Evolutionary conservation across 1,140 invertebrate genomes (phyloP).

Genomic region (Drosophila arizonae): DNA sequence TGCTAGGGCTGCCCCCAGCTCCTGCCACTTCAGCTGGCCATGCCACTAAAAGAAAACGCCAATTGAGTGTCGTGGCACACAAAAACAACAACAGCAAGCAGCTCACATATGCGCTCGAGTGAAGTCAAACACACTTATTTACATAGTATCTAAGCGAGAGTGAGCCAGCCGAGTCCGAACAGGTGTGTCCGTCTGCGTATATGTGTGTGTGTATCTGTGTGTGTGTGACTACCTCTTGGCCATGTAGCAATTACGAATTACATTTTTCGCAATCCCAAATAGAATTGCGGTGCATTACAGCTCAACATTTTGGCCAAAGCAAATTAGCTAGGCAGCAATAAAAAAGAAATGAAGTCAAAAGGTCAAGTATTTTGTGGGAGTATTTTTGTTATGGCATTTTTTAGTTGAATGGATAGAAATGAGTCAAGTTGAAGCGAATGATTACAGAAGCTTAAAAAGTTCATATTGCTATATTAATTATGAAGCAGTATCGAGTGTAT

Average conservation of each 20-base stretch:
- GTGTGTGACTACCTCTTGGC: background rate
- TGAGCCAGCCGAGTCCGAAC: background rate
- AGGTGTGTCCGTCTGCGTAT: too few relatives aligned
- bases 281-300: slow-evolving; percentile 6
- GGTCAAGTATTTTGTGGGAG: too few relatives aligned
- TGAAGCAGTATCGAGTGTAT: too few relatives aligned
- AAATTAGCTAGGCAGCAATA: slow-evolving; percentile 9
- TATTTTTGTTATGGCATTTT: too few relatives aligned
- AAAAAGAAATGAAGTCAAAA: slow-evolving; percentile 4
- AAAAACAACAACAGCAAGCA: slow-evolving; percentile 19
- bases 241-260: slow-evolving; percentile 36
- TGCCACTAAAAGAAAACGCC: slow-evolving; percentile 64
- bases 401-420: too few relatives aligned
- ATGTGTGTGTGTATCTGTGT: background rate
- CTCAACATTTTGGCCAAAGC: slow-evolving; percentile 19
- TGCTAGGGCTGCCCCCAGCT: background rate
- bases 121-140: slow-evolving; percentile 17
- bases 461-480: too few relatives aligned
- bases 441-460: too few relatives aligned
- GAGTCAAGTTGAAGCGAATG: too few relatives aligned
- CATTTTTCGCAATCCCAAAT: slow-evolving; percentile 34
- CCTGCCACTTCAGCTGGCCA: slow-evolving; percentile 25
- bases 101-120: slow-evolving; percentile 43
- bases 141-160: slow-evolving; percentile 22
- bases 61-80: slow-evolving; percentile 46